Percentiles rank a stretch among this genome's conserved stretches.
phyloP scores from a whole-genome alignment of 2,888 invertebrate genomes.

The Tethea ocularis region DNA sequence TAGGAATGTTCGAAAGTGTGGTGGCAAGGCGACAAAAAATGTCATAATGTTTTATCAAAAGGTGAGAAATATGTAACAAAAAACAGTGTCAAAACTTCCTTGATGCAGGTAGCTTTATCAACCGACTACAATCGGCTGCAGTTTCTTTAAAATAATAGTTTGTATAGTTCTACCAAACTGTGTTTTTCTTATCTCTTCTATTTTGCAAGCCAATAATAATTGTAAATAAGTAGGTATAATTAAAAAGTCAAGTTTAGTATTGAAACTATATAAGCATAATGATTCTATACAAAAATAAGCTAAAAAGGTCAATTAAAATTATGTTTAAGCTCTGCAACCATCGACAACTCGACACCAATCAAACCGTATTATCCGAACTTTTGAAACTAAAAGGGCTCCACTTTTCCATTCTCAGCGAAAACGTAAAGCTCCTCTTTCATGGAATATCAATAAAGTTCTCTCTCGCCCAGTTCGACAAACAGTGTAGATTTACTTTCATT shows the following conservation, averaged over 20 bases:
- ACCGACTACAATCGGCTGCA: not conserved
- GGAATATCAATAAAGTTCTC: slow-evolving; percentile 31
- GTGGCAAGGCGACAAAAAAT: not conserved
- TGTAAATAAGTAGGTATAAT: too few relatives aligned
- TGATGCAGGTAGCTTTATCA: not conserved
- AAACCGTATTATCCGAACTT: too few relatives aligned
- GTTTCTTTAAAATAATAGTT: not conserved
- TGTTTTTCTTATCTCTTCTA: too few relatives aligned
- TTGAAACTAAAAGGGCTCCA: slow-evolving; percentile 54
- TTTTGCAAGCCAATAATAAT: too few relatives aligned
- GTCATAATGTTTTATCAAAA: not conserved
- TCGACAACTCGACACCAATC: too few relatives aligned
- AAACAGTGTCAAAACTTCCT: not conserved
- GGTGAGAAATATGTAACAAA: not conserved
- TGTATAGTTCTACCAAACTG: too few relatives aligned
- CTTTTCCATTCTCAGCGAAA: slow-evolving; percentile 67
- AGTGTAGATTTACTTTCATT: slow-evolving; percentile 67
- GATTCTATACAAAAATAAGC: too few relatives aligned
- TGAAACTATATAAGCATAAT: too few relatives aligned
- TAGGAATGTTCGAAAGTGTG: not conserved
- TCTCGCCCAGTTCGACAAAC: slow-evolving; percentile 60
- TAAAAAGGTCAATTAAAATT: too few relatives aligned
- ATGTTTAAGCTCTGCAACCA: too few relatives aligned
- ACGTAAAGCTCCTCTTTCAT: slow-evolving; percentile 56
- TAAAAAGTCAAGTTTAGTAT: too few relatives aligned